A percentile compares a stretch with the other conserved stretches of the same genome.
Conservation (phyloP, 92 coral and sea anemone genomes). For the Chrysogorgia sp. region DNA sequence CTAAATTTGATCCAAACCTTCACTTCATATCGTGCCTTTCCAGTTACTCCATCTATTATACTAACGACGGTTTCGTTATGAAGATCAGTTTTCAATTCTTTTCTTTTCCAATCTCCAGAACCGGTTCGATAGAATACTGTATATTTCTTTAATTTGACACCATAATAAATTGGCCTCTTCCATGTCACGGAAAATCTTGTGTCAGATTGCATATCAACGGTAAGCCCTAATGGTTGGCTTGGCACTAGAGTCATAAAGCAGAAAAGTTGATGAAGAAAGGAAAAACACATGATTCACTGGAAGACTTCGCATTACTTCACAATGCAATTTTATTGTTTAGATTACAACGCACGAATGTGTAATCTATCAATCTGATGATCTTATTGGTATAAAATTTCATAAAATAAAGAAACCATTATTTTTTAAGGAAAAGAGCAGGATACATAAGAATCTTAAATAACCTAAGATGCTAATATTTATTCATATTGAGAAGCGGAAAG, state of each 20-base stretch:
- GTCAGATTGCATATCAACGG: constrained; percentile 46
- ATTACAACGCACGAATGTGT: no score
- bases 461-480: no score
- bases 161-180: constrained; percentile 70
- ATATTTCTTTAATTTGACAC: constrained; percentile 70
- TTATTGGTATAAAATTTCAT: no score
- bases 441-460: no score
- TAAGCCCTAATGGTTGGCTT: constrained; percentile 63
- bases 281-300: background rate
- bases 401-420: no score
- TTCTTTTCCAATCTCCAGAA: constrained; percentile 53
- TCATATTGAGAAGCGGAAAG: no score
- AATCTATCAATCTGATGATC: no score
- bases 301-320: background rate
- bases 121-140: constrained; percentile 63
- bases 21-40: constrained; percentile 57
- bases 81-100: constrained; percentile 56
- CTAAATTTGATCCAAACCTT: constrained; percentile 4
- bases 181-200: constrained; percentile 64
- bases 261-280: background rate
- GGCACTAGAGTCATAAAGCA: constrained; percentile 58
- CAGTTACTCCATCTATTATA: constrained; percentile 50
- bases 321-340: no score
- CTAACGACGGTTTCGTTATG: constrained; percentile 54
- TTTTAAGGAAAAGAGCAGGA: no score